Evolutionary conservation across 2,113 vertebrate species (phyloP).

Genomic region (Marcusenius ussheri): DNA sequence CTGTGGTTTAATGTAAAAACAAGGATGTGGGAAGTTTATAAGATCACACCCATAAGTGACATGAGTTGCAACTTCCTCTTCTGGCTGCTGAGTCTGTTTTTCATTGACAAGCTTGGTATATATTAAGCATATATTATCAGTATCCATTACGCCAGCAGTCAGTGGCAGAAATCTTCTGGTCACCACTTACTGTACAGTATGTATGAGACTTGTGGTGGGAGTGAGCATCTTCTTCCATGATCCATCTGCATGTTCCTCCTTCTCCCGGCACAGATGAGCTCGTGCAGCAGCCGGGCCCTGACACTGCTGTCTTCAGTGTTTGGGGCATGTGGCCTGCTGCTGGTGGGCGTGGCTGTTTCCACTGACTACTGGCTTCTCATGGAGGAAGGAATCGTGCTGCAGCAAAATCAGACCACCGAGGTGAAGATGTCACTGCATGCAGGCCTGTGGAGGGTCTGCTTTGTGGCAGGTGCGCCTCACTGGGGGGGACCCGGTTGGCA

Average conservation of each 20-base stretch:
- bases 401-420: slow-evolving; percentile 81
- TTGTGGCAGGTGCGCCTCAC: slow-evolving; percentile 66
- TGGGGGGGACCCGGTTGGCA: neutral
- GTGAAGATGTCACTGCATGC: slow-evolving; percentile 85
- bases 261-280: slow-evolving; percentile 64
- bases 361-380: slow-evolving; percentile 87
- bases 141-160: neutral
- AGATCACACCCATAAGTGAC: neutral
- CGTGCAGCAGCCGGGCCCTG: slow-evolving; percentile 77
- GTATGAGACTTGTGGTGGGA: neutral
- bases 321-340: slow-evolving; percentile 72
- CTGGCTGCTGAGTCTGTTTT: neutral
- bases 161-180: neutral
- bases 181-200: too few species aligned
- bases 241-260: neutral
- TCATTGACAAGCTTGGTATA: neutral
- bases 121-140: neutral
- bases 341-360: slow-evolving; percentile 81
- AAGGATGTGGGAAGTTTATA: neutral
- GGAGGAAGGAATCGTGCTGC: slow-evolving; percentile 79
- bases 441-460: slow-evolving; percentile 84
- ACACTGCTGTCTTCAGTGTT: slow-evolving; percentile 81
- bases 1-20: neutral
- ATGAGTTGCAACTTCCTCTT: neutral
- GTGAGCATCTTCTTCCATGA: neutral